A percentile compares a stretch with the other conserved stretches of the same genome.
These are phyloP conservation scores for Jacana jacana DNA, from an alignment of 2,113 vertebrate genomes.

Conservation along the genomic window DNA sequence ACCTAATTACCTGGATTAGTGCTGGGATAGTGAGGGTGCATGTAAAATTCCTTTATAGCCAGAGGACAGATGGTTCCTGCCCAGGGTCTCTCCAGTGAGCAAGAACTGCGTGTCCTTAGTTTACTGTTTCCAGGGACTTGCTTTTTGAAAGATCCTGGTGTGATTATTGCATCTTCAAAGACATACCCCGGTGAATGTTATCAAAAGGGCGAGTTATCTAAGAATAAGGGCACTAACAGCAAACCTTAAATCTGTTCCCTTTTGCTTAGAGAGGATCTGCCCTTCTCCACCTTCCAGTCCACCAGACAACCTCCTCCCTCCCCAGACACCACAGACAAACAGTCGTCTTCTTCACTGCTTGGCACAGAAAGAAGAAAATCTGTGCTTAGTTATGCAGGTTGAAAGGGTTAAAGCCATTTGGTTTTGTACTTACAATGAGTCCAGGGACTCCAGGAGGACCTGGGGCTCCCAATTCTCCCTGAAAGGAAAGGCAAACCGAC, in stretches of 20 bases:
- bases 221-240: not conserved
- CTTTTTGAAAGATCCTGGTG: not conserved
- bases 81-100: not conserved
- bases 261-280: not conserved
- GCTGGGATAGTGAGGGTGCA: not conserved
- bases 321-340: not conserved
- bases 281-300: not conserved
- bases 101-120: not conserved
- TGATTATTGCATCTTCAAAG: not conserved
- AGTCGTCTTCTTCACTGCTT: not conserved
- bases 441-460: constrained; percentile 94
- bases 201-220: not conserved
- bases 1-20: constrained; percentile 23
- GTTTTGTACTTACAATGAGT: constrained; percentile 90
- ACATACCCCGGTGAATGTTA: not conserved
- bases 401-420: constrained; percentile 25
- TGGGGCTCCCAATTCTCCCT: constrained; percentile 93
- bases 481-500: constrained; percentile 69
- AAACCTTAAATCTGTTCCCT: not conserved
- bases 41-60: not conserved
- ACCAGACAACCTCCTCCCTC: not conserved
- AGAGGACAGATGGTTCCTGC: not conserved
- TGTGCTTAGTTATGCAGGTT: not conserved
- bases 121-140: not conserved
- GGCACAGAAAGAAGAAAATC: constrained; percentile 7